These are phyloP conservation scores for Crotalus helleri DNA, from an alignment of 2,113 vertebrate species.

Conservation along the genomic window DNA sequence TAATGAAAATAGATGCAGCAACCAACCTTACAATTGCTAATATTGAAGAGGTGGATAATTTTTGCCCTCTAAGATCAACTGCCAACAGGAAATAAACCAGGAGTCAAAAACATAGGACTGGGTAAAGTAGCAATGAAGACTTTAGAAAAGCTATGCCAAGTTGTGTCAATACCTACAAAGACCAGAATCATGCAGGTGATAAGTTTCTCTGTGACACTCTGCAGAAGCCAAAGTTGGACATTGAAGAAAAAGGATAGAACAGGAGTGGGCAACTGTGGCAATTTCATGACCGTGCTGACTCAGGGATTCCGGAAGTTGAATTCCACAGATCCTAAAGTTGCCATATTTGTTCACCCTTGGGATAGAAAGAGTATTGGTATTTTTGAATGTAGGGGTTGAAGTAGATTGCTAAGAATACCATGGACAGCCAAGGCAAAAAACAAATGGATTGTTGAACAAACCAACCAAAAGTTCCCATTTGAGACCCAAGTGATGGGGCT, in stretches of 20 bases:
- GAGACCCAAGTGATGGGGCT: background rate
- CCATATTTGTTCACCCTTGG: background rate
- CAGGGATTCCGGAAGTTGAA: background rate
- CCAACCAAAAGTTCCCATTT: background rate
- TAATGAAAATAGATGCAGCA: background rate
- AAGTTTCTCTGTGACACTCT: background rate
- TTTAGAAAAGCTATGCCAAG: background rate
- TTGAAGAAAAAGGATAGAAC: background rate
- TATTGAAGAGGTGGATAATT: background rate
- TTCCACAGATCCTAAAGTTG: background rate
- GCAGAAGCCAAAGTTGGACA: background rate
- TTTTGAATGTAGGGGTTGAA: background rate
- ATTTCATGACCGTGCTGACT: background rate
- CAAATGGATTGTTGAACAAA: background rate
- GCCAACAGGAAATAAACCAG: background rate
- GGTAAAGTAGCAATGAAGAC: background rate
- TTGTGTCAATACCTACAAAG: background rate
- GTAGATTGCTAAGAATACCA: background rate
- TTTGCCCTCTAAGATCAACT: background rate
- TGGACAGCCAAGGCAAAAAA: background rate
- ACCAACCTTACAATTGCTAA: background rate
- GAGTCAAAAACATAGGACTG: background rate
- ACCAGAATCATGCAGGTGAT: background rate
- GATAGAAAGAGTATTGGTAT: background rate
- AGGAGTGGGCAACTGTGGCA: background rate